phyloP scores from a whole-genome alignment of 53 echinoderm and acorn worm species.

The Paracentrotus lividus region DNA sequence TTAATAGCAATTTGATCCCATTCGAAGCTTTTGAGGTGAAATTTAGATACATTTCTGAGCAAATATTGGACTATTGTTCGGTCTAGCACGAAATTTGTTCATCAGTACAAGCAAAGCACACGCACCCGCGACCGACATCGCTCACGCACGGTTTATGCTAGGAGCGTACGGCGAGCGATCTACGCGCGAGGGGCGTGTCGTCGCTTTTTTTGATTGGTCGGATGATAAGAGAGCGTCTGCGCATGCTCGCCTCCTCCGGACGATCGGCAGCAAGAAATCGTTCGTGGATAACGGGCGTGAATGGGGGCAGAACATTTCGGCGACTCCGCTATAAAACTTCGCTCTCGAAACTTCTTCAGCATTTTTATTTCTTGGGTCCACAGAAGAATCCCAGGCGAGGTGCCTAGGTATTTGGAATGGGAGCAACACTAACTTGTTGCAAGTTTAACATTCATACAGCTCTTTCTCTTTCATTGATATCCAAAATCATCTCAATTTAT shows the following conservation, averaged over 20 bases:
- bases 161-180: background rate
- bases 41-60: constrained; percentile 61
- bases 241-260: constrained; percentile 10
- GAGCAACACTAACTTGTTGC: background rate
- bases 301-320: constrained; percentile 36
- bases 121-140: constrained; percentile 55
- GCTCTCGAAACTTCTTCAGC: constrained; percentile 54
- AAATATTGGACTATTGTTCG: constrained; percentile 44
- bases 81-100: constrained; percentile 5
- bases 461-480: background rate
- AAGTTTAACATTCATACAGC: constrained; percentile 1
- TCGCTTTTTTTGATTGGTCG: constrained; percentile 16
- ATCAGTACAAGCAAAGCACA: background rate
- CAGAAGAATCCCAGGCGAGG: background rate
- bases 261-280: background rate
- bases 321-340: constrained; percentile 61
- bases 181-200: constrained; percentile 52
- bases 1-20: constrained; percentile 48
- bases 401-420: constrained; percentile 40
- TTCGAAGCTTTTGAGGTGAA: constrained; percentile 51
- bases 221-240: background rate
- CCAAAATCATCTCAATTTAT: constrained; percentile 40
- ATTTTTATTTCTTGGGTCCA: constrained; percentile 25
- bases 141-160: constrained; percentile 38
- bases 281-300: background rate